Evolutionary conservation across 1,140 invertebrate genomes (phyloP).

Genomic region (Cataglyphis hispanica): DNA sequence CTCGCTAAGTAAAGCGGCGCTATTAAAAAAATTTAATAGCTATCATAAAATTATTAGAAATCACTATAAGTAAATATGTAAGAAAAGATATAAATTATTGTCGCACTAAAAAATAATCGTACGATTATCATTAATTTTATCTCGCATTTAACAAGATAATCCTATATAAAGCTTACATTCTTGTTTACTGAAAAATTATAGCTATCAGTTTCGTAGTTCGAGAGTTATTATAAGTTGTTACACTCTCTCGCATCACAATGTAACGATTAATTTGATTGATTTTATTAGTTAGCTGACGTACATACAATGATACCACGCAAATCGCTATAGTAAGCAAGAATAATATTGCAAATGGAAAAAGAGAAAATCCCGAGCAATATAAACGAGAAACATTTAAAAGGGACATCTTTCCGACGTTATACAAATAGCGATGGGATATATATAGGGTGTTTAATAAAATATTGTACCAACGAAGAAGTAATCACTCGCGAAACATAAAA

Average conservation of each 20-base stretch:
- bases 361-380: background rate
- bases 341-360: constrained; percentile 14
- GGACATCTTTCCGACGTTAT: background rate
- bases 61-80: constrained; percentile 19
- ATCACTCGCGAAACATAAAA: background rate
- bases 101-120: background rate
- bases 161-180: background rate
- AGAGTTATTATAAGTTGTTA: background rate
- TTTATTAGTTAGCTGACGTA: background rate
- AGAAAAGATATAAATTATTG: constrained; percentile 1
- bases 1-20: background rate
- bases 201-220: background rate
- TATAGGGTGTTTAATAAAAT: constrained; percentile 2
- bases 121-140: constrained; percentile 22
- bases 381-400: constrained; percentile 24
- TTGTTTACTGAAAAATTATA: constrained; percentile 36
- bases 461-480: background rate
- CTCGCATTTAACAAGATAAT: background rate
- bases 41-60: constrained; percentile 40
- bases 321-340: background rate
- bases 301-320: background rate
- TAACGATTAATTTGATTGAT: constrained; percentile 22
- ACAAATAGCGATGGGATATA: constrained; percentile 4
- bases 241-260: background rate
- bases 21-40: constrained; percentile 27